These are phyloP conservation scores for Diceros bicornis DNA, from an alignment of 2,797 vertebrate species.

Conservation along the genomic window DNA sequence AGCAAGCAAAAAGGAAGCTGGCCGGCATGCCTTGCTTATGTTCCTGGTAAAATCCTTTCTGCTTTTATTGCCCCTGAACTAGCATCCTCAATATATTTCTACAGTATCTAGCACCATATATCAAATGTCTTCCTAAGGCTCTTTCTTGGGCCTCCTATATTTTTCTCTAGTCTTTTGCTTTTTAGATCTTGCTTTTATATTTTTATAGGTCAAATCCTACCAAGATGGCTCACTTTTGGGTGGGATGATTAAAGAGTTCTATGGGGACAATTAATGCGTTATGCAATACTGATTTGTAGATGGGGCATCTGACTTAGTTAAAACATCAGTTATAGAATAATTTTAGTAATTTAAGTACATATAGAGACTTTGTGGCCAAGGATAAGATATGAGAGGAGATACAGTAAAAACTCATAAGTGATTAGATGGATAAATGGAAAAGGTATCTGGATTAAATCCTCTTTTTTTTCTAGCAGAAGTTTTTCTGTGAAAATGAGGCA, in stretches of 20 bases:
- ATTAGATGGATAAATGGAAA: not conserved
- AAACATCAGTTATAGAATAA: not conserved
- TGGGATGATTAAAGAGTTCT: not conserved
- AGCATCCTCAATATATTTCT: not conserved
- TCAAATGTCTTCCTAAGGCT: not conserved
- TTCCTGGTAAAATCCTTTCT: not conserved
- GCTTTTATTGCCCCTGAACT: not conserved
- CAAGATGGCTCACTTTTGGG: not conserved
- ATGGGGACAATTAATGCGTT: not conserved
- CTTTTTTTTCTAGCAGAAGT: not conserved
- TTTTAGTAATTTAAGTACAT: not conserved
- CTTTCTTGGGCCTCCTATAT: not conserved
- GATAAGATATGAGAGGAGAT: not conserved
- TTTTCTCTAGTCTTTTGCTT: not conserved
- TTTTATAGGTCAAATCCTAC: not conserved
- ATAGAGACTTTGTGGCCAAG: not conserved
- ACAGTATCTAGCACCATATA: not conserved
- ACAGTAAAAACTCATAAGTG: not conserved
- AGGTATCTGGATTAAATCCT: not conserved
- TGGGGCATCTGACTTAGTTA: not conserved
- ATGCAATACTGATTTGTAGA: not conserved
- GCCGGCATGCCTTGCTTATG: not conserved
- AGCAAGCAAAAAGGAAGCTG: not conserved
- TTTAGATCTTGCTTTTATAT: not conserved
- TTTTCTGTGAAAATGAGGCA: not conserved